Base-by-base conservation (phyloP, 2,888 invertebrate species). In the Coelopa pilipes region DNA sequence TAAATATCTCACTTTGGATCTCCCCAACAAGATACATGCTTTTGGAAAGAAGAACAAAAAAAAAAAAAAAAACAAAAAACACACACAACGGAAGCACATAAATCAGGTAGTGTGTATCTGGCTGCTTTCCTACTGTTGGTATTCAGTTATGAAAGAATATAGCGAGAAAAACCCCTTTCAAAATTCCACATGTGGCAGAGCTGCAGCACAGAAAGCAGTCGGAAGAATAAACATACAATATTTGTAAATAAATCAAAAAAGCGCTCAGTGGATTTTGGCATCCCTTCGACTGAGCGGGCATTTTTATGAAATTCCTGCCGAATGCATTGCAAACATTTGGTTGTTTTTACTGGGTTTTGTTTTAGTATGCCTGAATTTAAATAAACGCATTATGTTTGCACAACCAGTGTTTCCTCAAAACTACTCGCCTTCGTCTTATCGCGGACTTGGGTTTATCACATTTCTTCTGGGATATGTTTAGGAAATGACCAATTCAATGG, bases 61-160 rank as follows among this genome's bases (percentile, higher is more conserved):
- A n/a, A n/a, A n/a, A n/a, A n/a, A n/a, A n/a, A n/a, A n/a, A n/a
- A n/a, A 1, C 13, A 60, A 60, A 15, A 34, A 62, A 62, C 19
- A 62, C 60, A 62, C 19, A 62, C 60, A 62, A 62, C 60, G 60
- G 60, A 62, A 62, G 60, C 60, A 34, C 1, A 62, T 62, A 62
- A 62, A 62, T 62, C 60, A 62, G 60, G 60, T 62, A 62, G 60
- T 24, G 12, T 13, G 5, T n/a, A 9, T 24, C 15, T 62, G 34
- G 12, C 19, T 59, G 17, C 21, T 60, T 21, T 19, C 60, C 19
- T 24, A 12, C 24, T 19, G 57, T 57, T 57, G 57, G 0, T 57
- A 17, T 57, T 57, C n/a, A n/a, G 19, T 34, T 34, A 53, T n/a
- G 53, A 53, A n/a, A 53, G 53, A 53, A 53, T 9, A 53, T 3